Base-by-base conservation (phyloP, 1,140 invertebrate species). In the Vanessa atalanta region DNA sequence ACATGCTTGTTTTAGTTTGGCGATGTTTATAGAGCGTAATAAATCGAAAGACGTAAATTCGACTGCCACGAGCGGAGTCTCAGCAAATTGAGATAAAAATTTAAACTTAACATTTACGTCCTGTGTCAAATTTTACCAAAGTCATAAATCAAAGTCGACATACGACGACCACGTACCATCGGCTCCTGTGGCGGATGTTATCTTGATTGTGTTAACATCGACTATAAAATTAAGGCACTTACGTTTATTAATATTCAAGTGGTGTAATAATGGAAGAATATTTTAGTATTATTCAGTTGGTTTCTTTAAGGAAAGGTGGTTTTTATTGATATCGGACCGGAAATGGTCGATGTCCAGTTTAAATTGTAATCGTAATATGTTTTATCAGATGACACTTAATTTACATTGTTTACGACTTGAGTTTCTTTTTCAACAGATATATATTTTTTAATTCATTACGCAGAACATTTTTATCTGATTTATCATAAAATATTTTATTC, bases 1-100 rank as follows among this genome's bases (percentile, higher is more conserved):
- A 88, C 84, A 88, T 85, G 87, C 81, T 88, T 83, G 82, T 87
- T 87, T 86, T 78, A 83, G 81, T 85, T 88, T 80, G 79, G 77
- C 83, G 84, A 78, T 82, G 81, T 73, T 80, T 76, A 73, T 77
- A 77, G 72, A 76, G 70, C 53, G 78, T 71, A 75, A 78, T 78
- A 78, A 79, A 79, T 79, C 53, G 64, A 60, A 16, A 57, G 63
- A 72, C 65, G 63, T 55, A 75, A 66, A 70, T 75, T 75, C 55
- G 73, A 71, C 68, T 61, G 55, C 48, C 57, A 57, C 65, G 53
- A 16, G 53, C 65, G 65, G n/a, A 43, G 20, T 63, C 50, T 60
- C 70, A 57, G 57, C 53, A 73, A 64, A 74, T 73, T 76, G 65
- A 71, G 73, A 70, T 65, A 70, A 70, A 61, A 71, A 53, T 60